These are phyloP conservation scores for Pseudomugil gertrudae DNA, from an alignment of 2,797 vertebrate genomes.

Conservation along the genomic window DNA sequence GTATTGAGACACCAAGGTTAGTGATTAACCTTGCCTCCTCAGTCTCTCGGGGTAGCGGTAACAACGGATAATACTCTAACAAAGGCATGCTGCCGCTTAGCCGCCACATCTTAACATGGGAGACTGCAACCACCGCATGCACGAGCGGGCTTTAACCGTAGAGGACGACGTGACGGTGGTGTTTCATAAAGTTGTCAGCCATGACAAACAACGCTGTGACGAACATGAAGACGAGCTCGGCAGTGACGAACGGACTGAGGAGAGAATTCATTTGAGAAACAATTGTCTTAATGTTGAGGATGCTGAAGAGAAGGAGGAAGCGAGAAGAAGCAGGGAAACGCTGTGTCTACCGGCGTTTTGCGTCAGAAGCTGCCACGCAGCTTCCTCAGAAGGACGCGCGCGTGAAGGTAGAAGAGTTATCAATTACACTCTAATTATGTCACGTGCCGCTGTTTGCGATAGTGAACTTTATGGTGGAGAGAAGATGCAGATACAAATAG, in stretches of 20 bases:
- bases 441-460: not conserved
- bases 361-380: conserved; percentile 36
- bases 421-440: not conserved
- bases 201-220: conserved; percentile 28
- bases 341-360: conserved; percentile 57
- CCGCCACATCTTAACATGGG: conserved; percentile 76
- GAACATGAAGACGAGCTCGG: conserved; percentile 38
- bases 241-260: conserved; percentile 45
- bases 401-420: conserved; percentile 63
- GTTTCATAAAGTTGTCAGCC: conserved; percentile 68
- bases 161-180: conserved; percentile 67
- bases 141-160: conserved; percentile 54
- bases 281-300: conserved; percentile 23
- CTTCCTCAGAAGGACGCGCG: conserved; percentile 33
- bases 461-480: not conserved
- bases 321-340: conserved; percentile 10
- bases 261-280: conserved; percentile 50
- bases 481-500: not conserved
- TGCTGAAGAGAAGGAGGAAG: conserved; percentile 23
- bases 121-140: conserved; percentile 54
- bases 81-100: conserved; percentile 76
- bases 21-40: conserved; percentile 73
- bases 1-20: conserved; percentile 71
- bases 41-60: conserved; percentile 52
- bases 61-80: conserved; percentile 39